These are phyloP conservation scores for Euplagia quadripunctaria DNA, from an alignment of 2,888 invertebrate genomes.

Conservation along the genomic window DNA sequence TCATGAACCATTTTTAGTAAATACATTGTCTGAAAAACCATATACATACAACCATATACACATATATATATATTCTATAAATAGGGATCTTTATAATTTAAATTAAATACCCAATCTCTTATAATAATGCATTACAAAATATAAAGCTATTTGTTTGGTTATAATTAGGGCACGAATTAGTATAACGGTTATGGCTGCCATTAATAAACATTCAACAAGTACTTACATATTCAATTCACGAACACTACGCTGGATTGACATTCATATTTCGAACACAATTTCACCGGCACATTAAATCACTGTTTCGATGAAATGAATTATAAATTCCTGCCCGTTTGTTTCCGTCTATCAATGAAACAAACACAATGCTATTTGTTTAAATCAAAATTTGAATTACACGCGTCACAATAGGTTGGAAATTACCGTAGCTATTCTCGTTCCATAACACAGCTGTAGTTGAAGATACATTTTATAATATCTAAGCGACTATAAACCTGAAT, in stretches of 20 bases:
- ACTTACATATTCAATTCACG: background rate
- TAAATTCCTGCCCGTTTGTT: no score
- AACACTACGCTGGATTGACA: conserved; percentile 20
- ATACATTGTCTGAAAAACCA: no score
- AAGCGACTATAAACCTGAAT: conserved; percentile 67
- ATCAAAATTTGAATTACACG: conserved; percentile 23
- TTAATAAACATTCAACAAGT: conserved; percentile 4
- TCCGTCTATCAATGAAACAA: conserved; percentile 6
- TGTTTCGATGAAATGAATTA: conserved; percentile 10
- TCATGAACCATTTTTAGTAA: no score
- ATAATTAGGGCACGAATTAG: background rate
- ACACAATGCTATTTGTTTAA: conserved; percentile 2
- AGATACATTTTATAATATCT: conserved; percentile 63
- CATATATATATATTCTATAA: no score
- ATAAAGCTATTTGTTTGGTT: background rate
- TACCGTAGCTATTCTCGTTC: conserved; percentile 62
- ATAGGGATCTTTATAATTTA: no score
- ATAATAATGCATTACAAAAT: background rate
- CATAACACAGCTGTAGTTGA: conserved; percentile 61
- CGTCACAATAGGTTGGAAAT: conserved; percentile 61
- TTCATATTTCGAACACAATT: conserved; percentile 24
- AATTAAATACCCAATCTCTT: background rate
- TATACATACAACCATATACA: no score
- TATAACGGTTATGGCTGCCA: background rate
- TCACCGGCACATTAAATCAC: conserved; percentile 16